Evolutionary conservation across 1,140 invertebrate genomes (phyloP).

Genomic region (Latrodectus geometricus): DNA sequence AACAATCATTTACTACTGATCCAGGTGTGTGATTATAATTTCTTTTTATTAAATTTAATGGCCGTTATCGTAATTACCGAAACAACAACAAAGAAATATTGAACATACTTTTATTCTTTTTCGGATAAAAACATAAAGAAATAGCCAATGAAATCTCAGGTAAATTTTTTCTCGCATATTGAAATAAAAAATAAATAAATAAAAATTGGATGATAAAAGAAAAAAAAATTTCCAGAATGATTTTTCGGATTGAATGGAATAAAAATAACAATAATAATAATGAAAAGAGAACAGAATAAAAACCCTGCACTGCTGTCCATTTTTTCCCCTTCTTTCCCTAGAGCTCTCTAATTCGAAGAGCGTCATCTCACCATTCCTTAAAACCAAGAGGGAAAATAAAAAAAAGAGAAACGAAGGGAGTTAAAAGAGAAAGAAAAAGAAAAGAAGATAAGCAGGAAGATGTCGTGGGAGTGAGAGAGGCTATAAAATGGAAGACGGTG

Average conservation of each 20-base stretch:
- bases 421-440: background rate
- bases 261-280: constrained; percentile 28
- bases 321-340: constrained; percentile 29
- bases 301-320: constrained; percentile 13
- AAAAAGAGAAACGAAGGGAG: constrained; percentile 1
- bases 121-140: too few relatives aligned
- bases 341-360: constrained; percentile 57
- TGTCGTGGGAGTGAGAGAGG: constrained; percentile 29
- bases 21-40: too few relatives aligned
- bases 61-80: too few relatives aligned
- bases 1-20: too few relatives aligned
- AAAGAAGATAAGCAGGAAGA: too few relatives aligned
- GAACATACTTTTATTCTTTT: too few relatives aligned
- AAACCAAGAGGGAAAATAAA: constrained; percentile 32
- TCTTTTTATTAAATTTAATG: too few relatives aligned
- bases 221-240: constrained; percentile 19
- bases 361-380: constrained; percentile 57
- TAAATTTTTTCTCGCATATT: too few relatives aligned
- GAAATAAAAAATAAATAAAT: too few relatives aligned
- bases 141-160: too few relatives aligned
- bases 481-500: constrained; percentile 58
- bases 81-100: too few relatives aligned
- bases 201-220: too few relatives aligned
- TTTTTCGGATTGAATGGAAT: constrained; percentile 52
- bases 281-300: constrained; percentile 16